Conservation (phyloP, 2,888 invertebrate species). For the Heliconius ismenius region DNA sequence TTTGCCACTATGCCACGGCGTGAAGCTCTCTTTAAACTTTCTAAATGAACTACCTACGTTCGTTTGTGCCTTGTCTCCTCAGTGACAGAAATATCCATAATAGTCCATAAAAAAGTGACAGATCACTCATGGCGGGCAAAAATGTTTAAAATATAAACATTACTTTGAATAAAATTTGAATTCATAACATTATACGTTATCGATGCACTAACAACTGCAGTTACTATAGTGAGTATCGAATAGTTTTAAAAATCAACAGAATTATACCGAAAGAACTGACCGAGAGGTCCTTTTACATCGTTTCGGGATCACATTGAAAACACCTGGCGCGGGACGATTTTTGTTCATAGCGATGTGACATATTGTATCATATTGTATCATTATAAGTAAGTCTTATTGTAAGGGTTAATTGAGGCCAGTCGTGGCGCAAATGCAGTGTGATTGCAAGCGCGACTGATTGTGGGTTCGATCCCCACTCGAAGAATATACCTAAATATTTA, state of each 20-base stretch:
- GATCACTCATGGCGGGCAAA: background rate
- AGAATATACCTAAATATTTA: no score
- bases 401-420: no score
- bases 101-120: no score
- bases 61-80: no score
- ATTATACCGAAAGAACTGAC: constrained; percentile 24
- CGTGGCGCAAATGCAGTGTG: no score
- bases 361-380: background rate
- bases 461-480: no score
- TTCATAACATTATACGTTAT: background rate
- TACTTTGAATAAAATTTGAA: no score
- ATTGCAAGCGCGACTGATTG: no score
- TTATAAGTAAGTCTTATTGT: background rate
- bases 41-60: no score
- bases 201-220: background rate
- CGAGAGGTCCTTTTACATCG: constrained; percentile 32
- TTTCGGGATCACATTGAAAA: constrained; percentile 40
- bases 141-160: background rate
- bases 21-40: no score
- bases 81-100: no score
- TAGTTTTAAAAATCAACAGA: constrained; percentile 37
- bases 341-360: constrained; percentile 31
- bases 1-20: no score
- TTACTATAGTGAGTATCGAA: constrained; percentile 18
- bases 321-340: constrained; percentile 41